These are phyloP conservation scores for Calameuta idolon DNA, from an alignment of 2,888 invertebrate species.

Conservation along the genomic window DNA sequence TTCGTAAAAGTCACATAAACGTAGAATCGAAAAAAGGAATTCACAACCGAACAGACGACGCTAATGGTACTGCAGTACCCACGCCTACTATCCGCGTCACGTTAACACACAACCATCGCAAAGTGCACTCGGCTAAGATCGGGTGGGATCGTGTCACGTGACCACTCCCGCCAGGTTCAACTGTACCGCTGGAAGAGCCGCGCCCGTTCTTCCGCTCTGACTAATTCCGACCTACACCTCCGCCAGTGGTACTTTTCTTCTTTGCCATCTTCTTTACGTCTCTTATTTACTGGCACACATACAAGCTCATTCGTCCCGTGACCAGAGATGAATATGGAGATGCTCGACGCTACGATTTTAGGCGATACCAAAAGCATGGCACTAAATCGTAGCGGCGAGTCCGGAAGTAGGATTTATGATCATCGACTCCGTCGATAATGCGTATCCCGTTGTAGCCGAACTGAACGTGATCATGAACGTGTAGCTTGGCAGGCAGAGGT, in stretches of 20 bases:
- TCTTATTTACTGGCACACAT: background rate
- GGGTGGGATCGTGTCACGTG: slow-evolving; percentile 24
- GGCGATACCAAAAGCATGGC: too few species aligned
- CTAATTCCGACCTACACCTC: slow-evolving; percentile 61
- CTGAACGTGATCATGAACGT: too few species aligned
- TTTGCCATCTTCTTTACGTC: background rate
- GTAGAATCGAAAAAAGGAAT: background rate
- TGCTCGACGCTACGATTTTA: too few species aligned
- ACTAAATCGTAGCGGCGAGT: too few species aligned
- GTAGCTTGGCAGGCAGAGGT: too few species aligned
- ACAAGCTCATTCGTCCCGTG: background rate
- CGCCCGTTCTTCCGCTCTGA: slow-evolving; percentile 67
- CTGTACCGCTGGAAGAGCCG: slow-evolving; percentile 37
- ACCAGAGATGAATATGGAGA: background rate
- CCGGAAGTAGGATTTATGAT: too few species aligned
- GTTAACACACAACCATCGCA: background rate
- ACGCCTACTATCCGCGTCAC: background rate
- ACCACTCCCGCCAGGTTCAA: slow-evolving; percentile 46
- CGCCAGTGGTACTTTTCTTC: background rate
- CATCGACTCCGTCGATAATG: too few species aligned
- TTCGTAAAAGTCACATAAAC: background rate
- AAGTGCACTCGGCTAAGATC: background rate
- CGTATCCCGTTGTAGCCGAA: too few species aligned
- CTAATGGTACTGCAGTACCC: background rate
- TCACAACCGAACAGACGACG: background rate